A percentile compares a stretch with the other conserved stretches of the same genome.
Conservation (phyloP, 2,113 vertebrate species). For the Zootoca vivipara region DNA sequence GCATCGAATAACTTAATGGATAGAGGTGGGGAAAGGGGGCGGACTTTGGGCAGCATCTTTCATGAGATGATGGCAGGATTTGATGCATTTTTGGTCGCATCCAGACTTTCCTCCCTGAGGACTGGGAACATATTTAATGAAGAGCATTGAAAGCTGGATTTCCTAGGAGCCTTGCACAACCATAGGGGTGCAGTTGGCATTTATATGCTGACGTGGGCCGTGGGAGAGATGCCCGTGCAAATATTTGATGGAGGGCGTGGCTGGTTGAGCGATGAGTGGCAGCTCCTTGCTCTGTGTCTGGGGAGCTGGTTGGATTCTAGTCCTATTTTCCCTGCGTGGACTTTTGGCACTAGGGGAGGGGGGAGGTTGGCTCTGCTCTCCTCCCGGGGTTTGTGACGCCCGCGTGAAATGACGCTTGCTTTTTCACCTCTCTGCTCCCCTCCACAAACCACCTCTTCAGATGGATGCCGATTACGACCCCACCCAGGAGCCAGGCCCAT, state of each 20-base stretch:
- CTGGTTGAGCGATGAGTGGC: neutral
- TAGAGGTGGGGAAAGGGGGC: neutral
- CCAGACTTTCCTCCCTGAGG: neutral
- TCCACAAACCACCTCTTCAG: conserved; percentile 57
- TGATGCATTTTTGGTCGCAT: neutral
- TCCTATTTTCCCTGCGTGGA: neutral
- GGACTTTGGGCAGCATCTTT: no score
- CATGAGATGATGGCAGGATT: no score
- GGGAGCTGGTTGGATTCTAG: neutral
- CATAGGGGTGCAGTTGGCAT: neutral
- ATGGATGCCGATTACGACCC: conserved; percentile 92
- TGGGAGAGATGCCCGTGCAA: neutral
- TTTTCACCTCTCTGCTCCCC: neutral
- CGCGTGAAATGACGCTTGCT: neutral
- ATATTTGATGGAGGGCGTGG: no score
- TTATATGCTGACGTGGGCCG: neutral
- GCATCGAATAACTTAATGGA: neutral
- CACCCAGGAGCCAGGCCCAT: conserved; percentile 62
- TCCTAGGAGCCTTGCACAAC: neutral
- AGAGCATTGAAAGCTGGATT: neutral
- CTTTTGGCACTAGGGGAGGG: neutral
- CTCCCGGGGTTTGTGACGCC: neutral
- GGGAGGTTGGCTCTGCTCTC: neutral
- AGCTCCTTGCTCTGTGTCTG: neutral
- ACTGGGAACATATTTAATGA: neutral